phyloP scores from a whole-genome alignment of 2,113 vertebrate species.

The Triplophysa siluroides region DNA sequence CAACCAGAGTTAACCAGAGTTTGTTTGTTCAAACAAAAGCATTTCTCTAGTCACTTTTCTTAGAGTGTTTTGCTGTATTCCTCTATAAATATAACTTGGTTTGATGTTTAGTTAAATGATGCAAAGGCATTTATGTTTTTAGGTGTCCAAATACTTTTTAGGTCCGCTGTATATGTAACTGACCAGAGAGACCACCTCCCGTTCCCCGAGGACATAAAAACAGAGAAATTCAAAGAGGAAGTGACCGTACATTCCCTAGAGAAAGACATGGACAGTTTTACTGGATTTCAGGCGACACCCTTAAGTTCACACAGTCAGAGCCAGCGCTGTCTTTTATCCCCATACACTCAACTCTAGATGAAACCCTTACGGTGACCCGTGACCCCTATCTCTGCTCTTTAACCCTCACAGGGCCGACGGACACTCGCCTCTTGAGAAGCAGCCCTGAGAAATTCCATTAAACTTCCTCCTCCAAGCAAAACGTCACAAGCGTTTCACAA shows the following conservation, averaged over 20 bases:
- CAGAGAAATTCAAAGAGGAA: conserved; percentile 57
- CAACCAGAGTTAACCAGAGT: too few relatives aligned
- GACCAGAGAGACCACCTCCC: not conserved
- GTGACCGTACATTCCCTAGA: conserved; percentile 68
- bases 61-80: too few relatives aligned
- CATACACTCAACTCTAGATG: conserved; percentile 17
- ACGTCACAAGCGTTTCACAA: conserved; percentile 29
- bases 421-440: conserved; percentile 6
- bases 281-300: conserved; percentile 61
- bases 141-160: too few relatives aligned
- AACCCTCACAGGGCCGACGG: conserved; percentile 19
- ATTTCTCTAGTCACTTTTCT: too few relatives aligned
- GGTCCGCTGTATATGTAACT: not conserved
- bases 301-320: conserved; percentile 25
- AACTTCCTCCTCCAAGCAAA: conserved; percentile 43
- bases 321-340: conserved; percentile 12
- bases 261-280: conserved; percentile 60
- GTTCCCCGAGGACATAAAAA: conserved; percentile 20
- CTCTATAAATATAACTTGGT: too few relatives aligned
- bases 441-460: conserved; percentile 48
- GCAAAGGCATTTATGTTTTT: too few relatives aligned
- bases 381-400: conserved; percentile 34
- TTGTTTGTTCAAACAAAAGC: too few relatives aligned
- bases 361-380: conserved; percentile 28
- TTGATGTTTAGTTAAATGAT: too few relatives aligned